Evolutionary conservation across 2,113 vertebrate species (phyloP).

Genomic region (Caranx melampygus): DNA sequence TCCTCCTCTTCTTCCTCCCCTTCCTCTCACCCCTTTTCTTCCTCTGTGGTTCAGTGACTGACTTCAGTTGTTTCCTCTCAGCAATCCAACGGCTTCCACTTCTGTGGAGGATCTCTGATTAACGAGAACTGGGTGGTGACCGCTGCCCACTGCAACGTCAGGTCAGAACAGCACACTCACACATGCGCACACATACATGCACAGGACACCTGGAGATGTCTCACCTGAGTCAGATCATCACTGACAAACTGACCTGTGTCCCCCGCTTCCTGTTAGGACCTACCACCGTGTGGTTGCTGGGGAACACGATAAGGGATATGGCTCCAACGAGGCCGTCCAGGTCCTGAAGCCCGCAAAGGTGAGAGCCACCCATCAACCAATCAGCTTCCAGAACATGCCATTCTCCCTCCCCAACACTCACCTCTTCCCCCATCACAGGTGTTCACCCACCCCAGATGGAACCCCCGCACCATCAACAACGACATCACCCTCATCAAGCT

Average conservation of each 20-base stretch:
- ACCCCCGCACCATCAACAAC: constrained; percentile 80
- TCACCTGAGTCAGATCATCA: too few relatives aligned
- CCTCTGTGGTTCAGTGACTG: background rate
- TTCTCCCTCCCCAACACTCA: rapidly evolving
- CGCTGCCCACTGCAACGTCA: constrained; percentile 86
- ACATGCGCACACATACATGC: too few relatives aligned
- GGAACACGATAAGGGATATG: constrained; percentile 83
- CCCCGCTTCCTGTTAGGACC: constrained; percentile 75
- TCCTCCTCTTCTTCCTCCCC: too few relatives aligned
- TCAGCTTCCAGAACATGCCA: background rate
- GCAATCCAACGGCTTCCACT: constrained; percentile 87
- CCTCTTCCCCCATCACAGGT: constrained; percentile 58
- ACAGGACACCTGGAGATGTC: too few relatives aligned
- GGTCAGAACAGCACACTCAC: constrained; percentile 62
- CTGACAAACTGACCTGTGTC: background rate
- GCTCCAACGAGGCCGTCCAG: constrained; percentile 75
- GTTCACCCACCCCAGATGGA: constrained; percentile 81
- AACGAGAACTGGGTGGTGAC: constrained; percentile 87
- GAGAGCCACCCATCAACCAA: background rate
- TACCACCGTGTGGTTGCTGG: constrained; percentile 86
- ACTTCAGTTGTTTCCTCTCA: constrained; percentile 28
- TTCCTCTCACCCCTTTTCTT: too few relatives aligned
- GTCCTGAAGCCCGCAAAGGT: constrained; percentile 84
- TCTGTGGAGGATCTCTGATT: constrained; percentile 89
- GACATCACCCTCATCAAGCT: constrained; percentile 82